Base-by-base conservation (phyloP, 2,888 invertebrate species). In the Hirtodrosophila alboralis region DNA sequence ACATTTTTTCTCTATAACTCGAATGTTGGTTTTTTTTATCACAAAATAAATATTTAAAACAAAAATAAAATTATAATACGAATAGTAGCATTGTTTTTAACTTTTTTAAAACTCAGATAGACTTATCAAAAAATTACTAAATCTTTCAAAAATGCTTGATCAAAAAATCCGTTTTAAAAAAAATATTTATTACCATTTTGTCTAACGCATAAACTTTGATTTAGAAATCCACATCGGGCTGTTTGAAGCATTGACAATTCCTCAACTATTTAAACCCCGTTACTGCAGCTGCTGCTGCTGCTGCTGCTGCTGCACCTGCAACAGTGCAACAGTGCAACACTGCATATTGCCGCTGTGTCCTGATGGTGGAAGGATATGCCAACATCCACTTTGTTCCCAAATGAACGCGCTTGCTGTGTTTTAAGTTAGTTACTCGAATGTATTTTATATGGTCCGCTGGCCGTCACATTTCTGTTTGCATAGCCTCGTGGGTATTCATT, bases 371-470 rank as follows among this genome's bases (percentile, higher is more conserved):
- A 7, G 3, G 10, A 4, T 8, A 10, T 18, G 18, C 14, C 16
- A 31, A 34, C 45, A 54, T 44, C 49, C 63, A 57, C 53, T 64
- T 37, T 40, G 44, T 49, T 63, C 64, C 79, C 80, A 75, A 81
- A 66, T 81, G 81, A 77, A 59, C 66, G 81, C 62, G 75, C 47
- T 71, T 47, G 40, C 62, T 52, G 65, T 65, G 84, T 37, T 71
- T 74, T 69, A 80, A 80, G 81, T 80, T 77, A 74, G 84, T 74
- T 69, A 77, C 71, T 68, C 61, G 60, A 84, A 71, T 79, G 84
- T 81, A 80, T 80, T 79, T 79, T 84, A 84, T 80, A 65, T 63
- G 81, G 84, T 74, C 64, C 80, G 69, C 69, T 83, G 75, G 72
- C 61, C 58, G 75, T 83, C 72, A 58, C 60, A 54, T 52, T 48